Base-by-base conservation (phyloP, 2,888 invertebrate species). In the Limenitis camilla region DNA sequence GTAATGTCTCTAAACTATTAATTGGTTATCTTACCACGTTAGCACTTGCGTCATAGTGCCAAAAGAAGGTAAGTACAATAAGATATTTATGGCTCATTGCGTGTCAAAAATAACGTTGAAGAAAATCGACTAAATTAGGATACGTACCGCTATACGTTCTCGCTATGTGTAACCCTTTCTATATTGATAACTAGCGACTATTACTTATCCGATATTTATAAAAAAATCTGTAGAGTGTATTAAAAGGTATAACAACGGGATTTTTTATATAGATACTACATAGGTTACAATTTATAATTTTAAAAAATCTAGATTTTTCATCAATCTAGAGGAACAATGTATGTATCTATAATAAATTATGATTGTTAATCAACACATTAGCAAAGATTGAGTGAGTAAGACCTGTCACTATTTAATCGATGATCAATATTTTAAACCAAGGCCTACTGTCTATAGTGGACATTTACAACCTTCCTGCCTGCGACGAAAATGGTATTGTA, bases 11-110 rank as follows among this genome's bases (percentile, higher is more conserved):
- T 53, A 59, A 56, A 50, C 55, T 60, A 64, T 63, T 55, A 62
- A 61, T 61, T 59, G 52, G 59, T 59, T 55, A 65, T 62, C 64
- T 62, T 51, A 53, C 56, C 46, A 61, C 63, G 64, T 67, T 63
- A 61, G 49, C 58, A 61, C 54, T 63, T 67, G 65, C 67, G 67
- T 67, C 67, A 67, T 64, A 62, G 61, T 66, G 49, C 63, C 67
- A 62, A 65, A 67, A 65, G 53, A 54, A 62, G 52, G 54, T 19
- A 19, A 44, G 46, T 53, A 66, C 64, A 67, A 66, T 64, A 61
- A 51, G 42, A 54, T 47, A 43, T 50, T 56, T 47, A 31, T 42
- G 33, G 40, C 35, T 11, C 32, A 47, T 44, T 42, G 51, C 46
- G 35, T 42, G 38, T 47, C 40, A 55, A 52, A 53, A 52, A 49